Evolutionary conservation across 2,113 vertebrate genomes (phyloP).

Genomic region (Tursiops truncatus): DNA sequence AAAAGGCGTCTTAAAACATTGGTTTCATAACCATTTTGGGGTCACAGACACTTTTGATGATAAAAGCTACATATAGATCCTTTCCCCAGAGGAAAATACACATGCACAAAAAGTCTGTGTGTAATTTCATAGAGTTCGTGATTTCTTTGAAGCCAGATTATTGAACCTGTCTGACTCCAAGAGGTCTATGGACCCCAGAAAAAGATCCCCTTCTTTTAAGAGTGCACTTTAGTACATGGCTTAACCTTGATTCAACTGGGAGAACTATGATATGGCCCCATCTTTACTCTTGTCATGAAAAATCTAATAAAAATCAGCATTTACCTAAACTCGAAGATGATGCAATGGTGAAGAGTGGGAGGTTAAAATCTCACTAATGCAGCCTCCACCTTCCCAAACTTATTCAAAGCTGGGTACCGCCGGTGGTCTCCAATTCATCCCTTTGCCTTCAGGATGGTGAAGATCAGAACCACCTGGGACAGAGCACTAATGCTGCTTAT

Average conservation of each 20-base stretch:
- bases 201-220: background rate
- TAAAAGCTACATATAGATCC: background rate
- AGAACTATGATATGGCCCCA: background rate
- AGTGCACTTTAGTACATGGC: slow-evolving; percentile 23
- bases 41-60: slow-evolving; percentile 26
- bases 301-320: background rate
- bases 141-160: background rate
- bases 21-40: background rate
- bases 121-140: background rate
- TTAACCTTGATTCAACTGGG: slow-evolving; percentile 33
- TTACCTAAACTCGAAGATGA: background rate
- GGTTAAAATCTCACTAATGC: background rate
- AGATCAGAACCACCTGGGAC: background rate
- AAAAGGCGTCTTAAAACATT: slow-evolving; percentile 37
- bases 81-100: slow-evolving; percentile 32
- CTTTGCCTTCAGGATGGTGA: background rate
- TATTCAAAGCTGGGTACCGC: background rate
- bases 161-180: background rate
- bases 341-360: background rate
- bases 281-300: background rate
- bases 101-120: background rate
- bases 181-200: background rate
- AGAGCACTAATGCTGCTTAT: background rate
- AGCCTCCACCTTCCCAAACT: background rate
- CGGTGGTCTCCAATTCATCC: background rate